Conservation (phyloP, 2,113 vertebrate species). For the Vulpes ferrilata region DNA sequence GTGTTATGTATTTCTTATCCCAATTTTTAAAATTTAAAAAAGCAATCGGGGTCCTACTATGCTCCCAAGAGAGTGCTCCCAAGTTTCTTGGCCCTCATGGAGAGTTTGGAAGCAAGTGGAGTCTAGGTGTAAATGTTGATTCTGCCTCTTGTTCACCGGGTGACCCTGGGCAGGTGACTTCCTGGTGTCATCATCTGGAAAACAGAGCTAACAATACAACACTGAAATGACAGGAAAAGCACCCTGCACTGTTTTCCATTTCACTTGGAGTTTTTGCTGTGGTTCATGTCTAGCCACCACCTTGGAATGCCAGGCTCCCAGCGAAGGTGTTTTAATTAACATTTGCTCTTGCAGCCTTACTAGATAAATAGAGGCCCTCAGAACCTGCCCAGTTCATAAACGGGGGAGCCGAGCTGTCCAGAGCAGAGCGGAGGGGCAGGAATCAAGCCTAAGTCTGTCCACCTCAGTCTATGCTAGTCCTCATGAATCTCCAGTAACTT, state of each 20-base stretch:
- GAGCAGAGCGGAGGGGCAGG: neutral
- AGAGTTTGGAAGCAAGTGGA: neutral
- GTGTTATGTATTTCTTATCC: neutral
- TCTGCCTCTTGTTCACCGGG: neutral
- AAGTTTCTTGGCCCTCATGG: neutral
- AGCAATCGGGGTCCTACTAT: neutral
- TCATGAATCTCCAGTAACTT: neutral
- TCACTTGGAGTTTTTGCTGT: neutral
- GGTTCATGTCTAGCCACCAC: neutral
- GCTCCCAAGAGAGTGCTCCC: neutral
- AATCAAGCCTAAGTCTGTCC: neutral
- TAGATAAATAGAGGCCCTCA: neutral
- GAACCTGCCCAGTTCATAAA: neutral
- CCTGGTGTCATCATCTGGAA: neutral
- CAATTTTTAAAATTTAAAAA: neutral
- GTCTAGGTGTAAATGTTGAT: neutral
- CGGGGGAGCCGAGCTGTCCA: neutral
- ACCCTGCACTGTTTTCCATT: neutral
- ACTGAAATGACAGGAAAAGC: neutral
- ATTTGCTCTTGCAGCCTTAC: neutral
- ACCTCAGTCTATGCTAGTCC: neutral
- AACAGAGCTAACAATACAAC: neutral
- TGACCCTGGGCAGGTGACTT: too few species aligned
- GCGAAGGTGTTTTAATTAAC: neutral
- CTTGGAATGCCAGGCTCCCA: neutral